Evolutionary conservation across 2,113 vertebrate species (phyloP), one percentile per base, ranked within the genome.

Genomic region (Brachionichthys hirsutus): DNA sequence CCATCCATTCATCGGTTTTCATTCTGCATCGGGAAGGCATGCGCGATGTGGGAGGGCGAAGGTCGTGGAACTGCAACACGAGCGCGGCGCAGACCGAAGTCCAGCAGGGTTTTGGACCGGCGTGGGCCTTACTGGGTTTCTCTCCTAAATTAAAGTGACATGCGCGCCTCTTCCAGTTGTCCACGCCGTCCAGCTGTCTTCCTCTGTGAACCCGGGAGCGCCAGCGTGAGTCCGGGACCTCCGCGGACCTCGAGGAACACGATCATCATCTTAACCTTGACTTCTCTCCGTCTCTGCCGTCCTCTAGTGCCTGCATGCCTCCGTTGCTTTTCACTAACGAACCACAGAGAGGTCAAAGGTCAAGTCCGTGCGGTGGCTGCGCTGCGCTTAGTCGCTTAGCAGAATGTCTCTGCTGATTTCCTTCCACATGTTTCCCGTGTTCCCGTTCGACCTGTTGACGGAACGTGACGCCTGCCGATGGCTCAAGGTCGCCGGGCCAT

Each of bases 321-420:
- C 30, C 1, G 12, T 70, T 73, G 70, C 62, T 71, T 50, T 67
- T 44, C 10, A 15, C 24, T 15, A 19, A 49, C 52, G 34, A 67
- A 30, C 62, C 35, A 1, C 7, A 41, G 67, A 17, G 45, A 74
- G 68, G 78, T 80, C 71, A 83, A 47, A 80, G 76, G 69, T 73
- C 61, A 82, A 73, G 65, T 54, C 73, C 50, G 58, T 30, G 22
- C 20, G n/a, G n/a, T n/a, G n/a, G 18, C n/a, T 44, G 9, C 43
- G 40, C 43, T 49, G 2, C 6, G 54, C 11, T 30, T 38, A 13
- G n/a, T 4, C 41, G 15, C 18, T 34, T 57, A 34, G 0, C 6
- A 43, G 22, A 42, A 63, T 22, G 42, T 9, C 24, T 14, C 24
- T 52, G 36, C 15, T 45, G 20, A 57, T 51, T 50, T 16, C 15